phyloP scores from a whole-genome alignment of 2,797 vertebrate species.

The Chaetodon trifasciatus region DNA sequence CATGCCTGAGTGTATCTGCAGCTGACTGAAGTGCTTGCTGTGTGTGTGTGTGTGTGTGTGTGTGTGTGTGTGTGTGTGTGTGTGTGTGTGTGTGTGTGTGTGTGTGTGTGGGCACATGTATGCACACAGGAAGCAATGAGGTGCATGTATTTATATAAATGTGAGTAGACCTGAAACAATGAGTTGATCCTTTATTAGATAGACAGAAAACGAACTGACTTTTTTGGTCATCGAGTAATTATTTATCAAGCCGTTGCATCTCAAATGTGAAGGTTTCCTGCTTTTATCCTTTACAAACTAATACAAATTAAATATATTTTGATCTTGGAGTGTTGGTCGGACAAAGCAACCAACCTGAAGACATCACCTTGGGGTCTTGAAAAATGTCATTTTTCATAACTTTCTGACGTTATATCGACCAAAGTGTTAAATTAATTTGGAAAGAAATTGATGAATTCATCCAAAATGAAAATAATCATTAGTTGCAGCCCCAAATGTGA shows the following conservation, averaged over 20 bases:
- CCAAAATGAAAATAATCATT: constrained; percentile 3
- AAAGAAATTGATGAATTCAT: background rate
- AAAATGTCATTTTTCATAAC: background rate
- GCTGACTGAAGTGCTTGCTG: constrained; percentile 67
- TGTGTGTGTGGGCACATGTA: constrained; percentile 31
- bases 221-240: constrained; percentile 8
- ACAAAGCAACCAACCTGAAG: background rate
- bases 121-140: constrained; percentile 47
- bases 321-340: background rate
- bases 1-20: constrained; percentile 79
- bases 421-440: background rate
- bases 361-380: background rate
- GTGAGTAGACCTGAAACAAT: constrained; percentile 41
- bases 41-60: constrained; percentile 38
- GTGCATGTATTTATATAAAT: constrained; percentile 37
- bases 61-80: constrained; percentile 36
- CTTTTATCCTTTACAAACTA: background rate
- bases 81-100: constrained; percentile 22
- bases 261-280: constrained; percentile 10
- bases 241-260: constrained; percentile 15
- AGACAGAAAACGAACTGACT: constrained; percentile 12
- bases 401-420: background rate
- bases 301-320: background rate
- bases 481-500: background rate
- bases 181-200: constrained; percentile 40